These are phyloP conservation scores for Salvelinus fontinalis DNA, from an alignment of 2,113 vertebrate genomes.

Conservation along the genomic window DNA sequence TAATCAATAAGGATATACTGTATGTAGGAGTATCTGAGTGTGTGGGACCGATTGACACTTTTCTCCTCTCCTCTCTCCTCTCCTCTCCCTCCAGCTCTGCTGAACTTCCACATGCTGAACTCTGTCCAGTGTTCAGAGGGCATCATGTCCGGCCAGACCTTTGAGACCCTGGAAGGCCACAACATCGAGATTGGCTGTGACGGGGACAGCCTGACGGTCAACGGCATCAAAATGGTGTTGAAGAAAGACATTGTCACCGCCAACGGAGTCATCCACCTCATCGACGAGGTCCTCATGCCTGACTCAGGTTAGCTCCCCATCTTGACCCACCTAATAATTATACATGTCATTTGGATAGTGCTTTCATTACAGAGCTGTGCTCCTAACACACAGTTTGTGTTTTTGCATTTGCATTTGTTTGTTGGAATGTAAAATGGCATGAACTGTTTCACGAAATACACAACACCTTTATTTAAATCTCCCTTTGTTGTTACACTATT, in stretches of 20 bases:
- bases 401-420: no score
- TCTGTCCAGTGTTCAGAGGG: constrained; percentile 94
- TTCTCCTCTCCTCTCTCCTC: not conserved
- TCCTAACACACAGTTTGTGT: no score
- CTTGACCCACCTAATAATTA: not conserved
- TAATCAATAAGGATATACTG: no score
- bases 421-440: no score
- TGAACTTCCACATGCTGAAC: constrained; percentile 91
- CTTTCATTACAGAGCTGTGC: not conserved
- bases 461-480: no score
- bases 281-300: constrained; percentile 90
- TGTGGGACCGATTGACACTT: no score
- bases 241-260: constrained; percentile 93
- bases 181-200: constrained; percentile 92
- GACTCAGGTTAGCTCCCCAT: constrained; percentile 85
- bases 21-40: no score
- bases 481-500: no score
- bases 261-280: constrained; percentile 94
- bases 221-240: constrained; percentile 91
- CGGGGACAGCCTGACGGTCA: constrained; percentile 91
- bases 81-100: constrained; percentile 75
- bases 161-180: constrained; percentile 90
- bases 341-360: not conserved
- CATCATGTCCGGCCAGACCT: constrained; percentile 84
- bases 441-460: no score